Base-by-base conservation (phyloP, 2,113 vertebrate species). In the Jaculus jaculus region DNA sequence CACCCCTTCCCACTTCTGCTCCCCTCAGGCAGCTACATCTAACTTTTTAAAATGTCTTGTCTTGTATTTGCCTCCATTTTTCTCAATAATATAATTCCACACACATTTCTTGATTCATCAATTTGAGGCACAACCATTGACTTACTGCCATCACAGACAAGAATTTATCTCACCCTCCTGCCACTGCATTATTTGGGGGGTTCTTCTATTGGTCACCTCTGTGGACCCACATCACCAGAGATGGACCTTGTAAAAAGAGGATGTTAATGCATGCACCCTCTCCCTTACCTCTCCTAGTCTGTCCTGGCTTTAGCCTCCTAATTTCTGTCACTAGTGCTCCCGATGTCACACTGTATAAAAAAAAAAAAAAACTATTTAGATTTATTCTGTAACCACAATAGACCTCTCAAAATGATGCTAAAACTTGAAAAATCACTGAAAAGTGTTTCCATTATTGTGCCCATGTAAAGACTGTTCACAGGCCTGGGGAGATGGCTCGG, bases 61-160 rank as follows among this genome's bases (percentile, higher is more conserved):
- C 94, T 69, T 84, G 26, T 95, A 77, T 92, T 93, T 96, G 87
- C 87, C 79, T 88, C 63, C 93, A 92, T 95, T 92, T 96, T 96
- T 96, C 90, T 91, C 92, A 89, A 96, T 96, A 92, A 92, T 94
- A 94, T 68, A 58, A 68, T 88, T 95, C 97, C 92, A 65, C 71
- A 20, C 85, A 88, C 93, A 96, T 95, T 94, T 95, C 94, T 95
- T 88, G 88, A 95, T 92, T 93, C 95, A 94, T 97, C 95, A 69
- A 39, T 96, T 97, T 95, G 81, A 93, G 90, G 90, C 92, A 88
- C 90, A 73, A 93, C 87, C 88, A 96, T 92, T 92, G 96, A 94
- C 96, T 93, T 86, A 58, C 85, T 92, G 82, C 90, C 85, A 12
- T 39, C 60, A 39, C 20, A 85, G 88, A 95, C 47, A 58, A 94